Percentiles rank a stretch among this genome's conserved stretches.
These are phyloP conservation scores for Agelas oroides DNA, from an alignment of 37 sponge, comb jelly and placozoan species.

Conservation along the genomic window DNA sequence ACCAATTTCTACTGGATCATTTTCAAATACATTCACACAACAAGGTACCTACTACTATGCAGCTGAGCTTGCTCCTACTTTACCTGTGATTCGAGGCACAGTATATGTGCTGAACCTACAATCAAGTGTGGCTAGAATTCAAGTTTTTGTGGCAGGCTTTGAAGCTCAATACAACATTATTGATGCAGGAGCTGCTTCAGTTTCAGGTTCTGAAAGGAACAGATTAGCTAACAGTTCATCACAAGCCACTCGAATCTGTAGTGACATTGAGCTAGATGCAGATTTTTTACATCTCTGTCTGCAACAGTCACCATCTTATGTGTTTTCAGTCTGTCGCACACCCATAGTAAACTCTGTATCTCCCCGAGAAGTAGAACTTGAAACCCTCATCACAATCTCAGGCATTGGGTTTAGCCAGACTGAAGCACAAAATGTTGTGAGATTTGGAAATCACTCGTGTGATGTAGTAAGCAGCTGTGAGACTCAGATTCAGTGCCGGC, in stretches of 20 bases:
- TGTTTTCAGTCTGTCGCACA: conserved; percentile 46
- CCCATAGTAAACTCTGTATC: conserved; percentile 39
- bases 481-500: not conserved
- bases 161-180: conserved; percentile 14
- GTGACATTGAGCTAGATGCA: not conserved
- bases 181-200: not conserved
- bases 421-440: conserved; percentile 2
- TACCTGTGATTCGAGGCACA: not conserved
- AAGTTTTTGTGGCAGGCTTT: conserved; percentile 32
- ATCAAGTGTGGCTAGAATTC: not conserved
- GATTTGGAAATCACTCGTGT: conserved; percentile 42
- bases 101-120: conserved; percentile 2
- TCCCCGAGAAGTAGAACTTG: conserved; percentile 13
- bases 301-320: not conserved
- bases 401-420: conserved; percentile 22
- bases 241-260: too few species aligned
- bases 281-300: too few species aligned
- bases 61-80: not conserved
- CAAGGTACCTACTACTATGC: conserved; percentile 30
- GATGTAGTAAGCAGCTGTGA: not conserved
- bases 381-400: conserved; percentile 33
- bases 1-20: not conserved
- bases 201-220: too few species aligned
- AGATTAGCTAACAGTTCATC: too few species aligned
- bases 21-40: conserved; percentile 27